These are phyloP conservation scores for Hippocampus mohnikei DNA, from an alignment of 2,113 vertebrate genomes.

Conservation along the genomic window DNA sequence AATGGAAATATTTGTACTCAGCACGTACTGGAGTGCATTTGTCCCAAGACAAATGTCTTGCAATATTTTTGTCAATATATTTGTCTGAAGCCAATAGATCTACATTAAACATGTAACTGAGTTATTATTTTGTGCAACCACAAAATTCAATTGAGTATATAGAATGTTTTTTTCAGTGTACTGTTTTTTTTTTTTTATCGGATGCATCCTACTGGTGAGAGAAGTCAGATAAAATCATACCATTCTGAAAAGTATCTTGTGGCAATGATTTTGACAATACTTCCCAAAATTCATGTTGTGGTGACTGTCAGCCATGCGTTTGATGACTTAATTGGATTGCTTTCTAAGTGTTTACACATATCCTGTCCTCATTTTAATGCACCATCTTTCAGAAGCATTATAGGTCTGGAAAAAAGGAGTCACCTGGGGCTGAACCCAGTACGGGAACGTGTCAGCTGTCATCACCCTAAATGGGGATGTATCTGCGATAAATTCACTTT, in stretches of 20 bases:
- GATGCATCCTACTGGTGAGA: no score
- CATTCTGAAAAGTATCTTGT: no score
- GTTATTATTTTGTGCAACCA: no score
- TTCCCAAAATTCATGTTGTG: background rate
- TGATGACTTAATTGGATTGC: no score
- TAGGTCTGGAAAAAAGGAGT: conserved; percentile 32
- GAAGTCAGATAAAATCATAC: no score
- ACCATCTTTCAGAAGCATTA: conserved; percentile 21
- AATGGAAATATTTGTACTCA: background rate
- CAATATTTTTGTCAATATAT: background rate
- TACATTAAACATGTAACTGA: no score
- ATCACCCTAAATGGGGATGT: conserved; percentile 23
- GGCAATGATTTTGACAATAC: background rate
- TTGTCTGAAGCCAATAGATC: no score
- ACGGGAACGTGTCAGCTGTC: conserved; percentile 43
- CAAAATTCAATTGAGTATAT: no score
- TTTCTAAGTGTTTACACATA: background rate
- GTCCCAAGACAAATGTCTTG: no score
- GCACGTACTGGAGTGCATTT: background rate
- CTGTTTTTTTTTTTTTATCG: no score
- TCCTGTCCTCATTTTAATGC: conserved; percentile 16
- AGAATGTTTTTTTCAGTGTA: no score
- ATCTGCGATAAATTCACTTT: conserved; percentile 33
- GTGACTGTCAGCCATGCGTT: no score
- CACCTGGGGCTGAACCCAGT: conserved; percentile 41